Conservation (phyloP, 1,140 invertebrate genomes). For the Ephestia elutella region DNA sequence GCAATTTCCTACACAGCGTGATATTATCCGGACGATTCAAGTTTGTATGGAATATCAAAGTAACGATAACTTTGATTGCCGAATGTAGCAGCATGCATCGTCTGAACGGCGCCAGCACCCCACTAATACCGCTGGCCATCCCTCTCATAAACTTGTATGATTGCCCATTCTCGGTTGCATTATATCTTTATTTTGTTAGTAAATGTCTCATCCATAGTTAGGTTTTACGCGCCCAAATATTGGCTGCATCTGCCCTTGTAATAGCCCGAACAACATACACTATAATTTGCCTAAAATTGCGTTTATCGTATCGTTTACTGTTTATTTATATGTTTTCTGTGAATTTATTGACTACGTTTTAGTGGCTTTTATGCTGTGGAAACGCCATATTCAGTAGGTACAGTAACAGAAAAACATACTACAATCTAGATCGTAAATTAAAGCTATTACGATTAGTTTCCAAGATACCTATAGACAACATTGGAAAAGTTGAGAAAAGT, state of each 20-base stretch:
- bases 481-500: too few species aligned
- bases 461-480: too few species aligned
- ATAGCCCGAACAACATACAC: not conserved
- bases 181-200: slow-evolving; percentile 27
- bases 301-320: not conserved
- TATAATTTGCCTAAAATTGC: not conserved
- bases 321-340: not conserved
- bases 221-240: slow-evolving; percentile 2
- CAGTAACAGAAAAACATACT: too few species aligned
- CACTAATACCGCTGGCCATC: slow-evolving; percentile 19
- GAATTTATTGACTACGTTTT: not conserved
- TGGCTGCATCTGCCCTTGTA: not conserved
- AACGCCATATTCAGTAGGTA: too few species aligned
- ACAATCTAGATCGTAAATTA: too few species aligned
- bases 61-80: slow-evolving; percentile 6
- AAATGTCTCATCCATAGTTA: slow-evolving; percentile 19
- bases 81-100: slow-evolving; percentile 10
- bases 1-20: slow-evolving; percentile 6
- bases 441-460: too few species aligned
- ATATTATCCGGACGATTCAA: not conserved
- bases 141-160: slow-evolving; percentile 24
- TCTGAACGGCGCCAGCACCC: slow-evolving; percentile 23
- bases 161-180: slow-evolving; percentile 19
- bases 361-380: too few species aligned
- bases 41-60: not conserved